A percentile compares a stretch with the other conserved stretches of the same genome.
Conservation (phyloP, 2,113 vertebrate genomes). For the Caloenas nicobarica region DNA sequence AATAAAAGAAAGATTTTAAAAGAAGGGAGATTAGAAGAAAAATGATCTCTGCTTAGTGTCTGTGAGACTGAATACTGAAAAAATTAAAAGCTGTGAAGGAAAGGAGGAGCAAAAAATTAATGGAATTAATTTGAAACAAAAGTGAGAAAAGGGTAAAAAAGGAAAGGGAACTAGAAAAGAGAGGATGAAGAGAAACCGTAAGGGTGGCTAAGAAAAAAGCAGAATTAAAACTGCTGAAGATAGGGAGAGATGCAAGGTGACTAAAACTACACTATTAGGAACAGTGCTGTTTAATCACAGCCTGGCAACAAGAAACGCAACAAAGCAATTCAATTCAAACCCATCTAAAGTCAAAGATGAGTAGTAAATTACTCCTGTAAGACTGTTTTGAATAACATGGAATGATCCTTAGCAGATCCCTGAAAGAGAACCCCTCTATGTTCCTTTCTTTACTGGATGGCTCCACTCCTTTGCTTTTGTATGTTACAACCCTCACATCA, state of each 20-base stretch:
- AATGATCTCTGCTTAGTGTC: neutral
- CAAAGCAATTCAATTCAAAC: slow-evolving; percentile 2
- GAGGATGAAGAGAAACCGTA: neutral
- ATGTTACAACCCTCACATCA: neutral
- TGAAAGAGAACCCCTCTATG: neutral
- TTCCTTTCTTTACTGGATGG: neutral
- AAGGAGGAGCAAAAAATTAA: neutral
- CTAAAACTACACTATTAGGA: neutral
- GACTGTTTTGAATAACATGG: neutral
- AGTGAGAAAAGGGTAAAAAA: neutral
- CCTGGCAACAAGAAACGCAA: neutral
- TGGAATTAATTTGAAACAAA: neutral
- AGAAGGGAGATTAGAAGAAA: neutral
- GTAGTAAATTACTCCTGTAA: neutral
- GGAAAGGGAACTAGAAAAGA: neutral
- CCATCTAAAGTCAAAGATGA: neutral
- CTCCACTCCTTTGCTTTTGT: neutral
- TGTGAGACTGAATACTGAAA: neutral
- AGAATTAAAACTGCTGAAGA: neutral
- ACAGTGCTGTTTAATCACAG: neutral
- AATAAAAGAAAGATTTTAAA: neutral
- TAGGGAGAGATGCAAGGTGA: neutral
- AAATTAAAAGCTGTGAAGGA: neutral
- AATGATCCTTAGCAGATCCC: neutral
- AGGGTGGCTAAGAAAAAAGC: neutral